Evolutionary conservation across 2,888 invertebrate genomes (phyloP).

Genomic region (Oscheius sp.): DNA sequence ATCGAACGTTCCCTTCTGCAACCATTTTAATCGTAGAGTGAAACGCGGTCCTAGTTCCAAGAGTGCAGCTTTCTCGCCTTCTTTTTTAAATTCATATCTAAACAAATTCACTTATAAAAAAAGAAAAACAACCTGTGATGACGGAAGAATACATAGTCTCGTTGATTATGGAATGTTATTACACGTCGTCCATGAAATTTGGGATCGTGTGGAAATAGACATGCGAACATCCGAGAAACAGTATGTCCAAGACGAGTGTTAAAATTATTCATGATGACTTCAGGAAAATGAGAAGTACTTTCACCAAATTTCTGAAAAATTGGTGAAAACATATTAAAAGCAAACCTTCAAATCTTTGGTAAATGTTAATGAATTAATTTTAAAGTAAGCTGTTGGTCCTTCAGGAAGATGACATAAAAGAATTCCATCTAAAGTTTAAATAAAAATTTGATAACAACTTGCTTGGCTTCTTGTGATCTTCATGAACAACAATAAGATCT

Average conservation of each 20-base stretch:
- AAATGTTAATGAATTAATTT: conserved; percentile 88
- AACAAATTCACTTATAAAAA: conserved; percentile 20
- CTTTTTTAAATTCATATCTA: conserved; percentile 85
- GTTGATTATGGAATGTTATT: conserved; percentile 97
- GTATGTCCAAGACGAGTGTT: conserved; percentile 89
- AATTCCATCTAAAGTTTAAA: conserved; percentile 80
- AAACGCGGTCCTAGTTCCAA: conserved; percentile 96
- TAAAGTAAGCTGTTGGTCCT: conserved; percentile 96
- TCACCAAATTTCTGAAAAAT: conserved; percentile 74
- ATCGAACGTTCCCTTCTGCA: conserved; percentile 97
- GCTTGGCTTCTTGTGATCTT: conserved; percentile 87
- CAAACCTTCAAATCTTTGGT: conserved; percentile 82
- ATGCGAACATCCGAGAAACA: conserved; percentile 78
- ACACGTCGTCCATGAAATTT: conserved; percentile 91
- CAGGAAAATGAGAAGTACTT: conserved; percentile 87
- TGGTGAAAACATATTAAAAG: neutral
- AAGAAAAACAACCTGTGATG: conserved; percentile 82
- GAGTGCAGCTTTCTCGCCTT: conserved; percentile 78
- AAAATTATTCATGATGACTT: conserved; percentile 94
- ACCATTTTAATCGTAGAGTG: conserved; percentile 87
- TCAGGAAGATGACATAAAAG: conserved; percentile 91
- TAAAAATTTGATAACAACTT: conserved; percentile 66
- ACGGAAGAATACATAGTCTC: conserved; percentile 97
- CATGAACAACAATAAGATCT: conserved; percentile 90
- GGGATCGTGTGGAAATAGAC: conserved; percentile 93